Evolutionary conservation across 2,113 vertebrate species (phyloP).

Genomic region (Synchiropus splendidus): DNA sequence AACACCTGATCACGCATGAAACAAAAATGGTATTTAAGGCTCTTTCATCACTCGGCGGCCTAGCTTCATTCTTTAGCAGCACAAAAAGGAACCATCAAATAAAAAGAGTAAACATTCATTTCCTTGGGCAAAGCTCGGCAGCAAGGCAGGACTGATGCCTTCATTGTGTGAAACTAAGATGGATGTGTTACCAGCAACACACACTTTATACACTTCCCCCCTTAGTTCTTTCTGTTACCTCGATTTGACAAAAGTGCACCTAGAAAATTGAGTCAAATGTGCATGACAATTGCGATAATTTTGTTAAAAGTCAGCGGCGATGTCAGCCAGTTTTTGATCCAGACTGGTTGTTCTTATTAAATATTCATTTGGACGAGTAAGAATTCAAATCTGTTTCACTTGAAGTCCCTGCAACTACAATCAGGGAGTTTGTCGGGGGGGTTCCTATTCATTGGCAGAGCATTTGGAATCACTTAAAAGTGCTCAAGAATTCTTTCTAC

Average conservation of each 20-base stretch:
- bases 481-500: constrained; percentile 78
- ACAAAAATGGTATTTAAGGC: neutral
- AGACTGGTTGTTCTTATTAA: no score
- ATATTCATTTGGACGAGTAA: no score
- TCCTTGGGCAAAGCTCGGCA: constrained; percentile 17
- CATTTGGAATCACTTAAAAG: constrained; percentile 75
- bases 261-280: neutral
- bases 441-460: constrained; percentile 57
- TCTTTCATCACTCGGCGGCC: constrained; percentile 1
- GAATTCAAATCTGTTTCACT: constrained; percentile 6
- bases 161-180: constrained; percentile 16
- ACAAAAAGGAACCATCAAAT: constrained; percentile 24
- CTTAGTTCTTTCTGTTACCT: neutral
- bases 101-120: constrained; percentile 24
- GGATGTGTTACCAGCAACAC: constrained; percentile 16
- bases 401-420: constrained; percentile 27
- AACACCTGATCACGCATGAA: constrained; percentile 3
- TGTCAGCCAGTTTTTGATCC: no score
- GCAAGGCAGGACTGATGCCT: constrained; percentile 15
- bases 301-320: no score
- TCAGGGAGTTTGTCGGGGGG: constrained; percentile 71
- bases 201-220: constrained; percentile 2
- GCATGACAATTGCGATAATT: no score
- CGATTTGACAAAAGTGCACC: constrained; percentile 4
- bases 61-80: neutral